Evolutionary conservation across 64 coral and sea anemone genomes (phyloP), one percentile per base, ranked within the genome.

Genomic region (Actinia tenebrosa): DNA sequence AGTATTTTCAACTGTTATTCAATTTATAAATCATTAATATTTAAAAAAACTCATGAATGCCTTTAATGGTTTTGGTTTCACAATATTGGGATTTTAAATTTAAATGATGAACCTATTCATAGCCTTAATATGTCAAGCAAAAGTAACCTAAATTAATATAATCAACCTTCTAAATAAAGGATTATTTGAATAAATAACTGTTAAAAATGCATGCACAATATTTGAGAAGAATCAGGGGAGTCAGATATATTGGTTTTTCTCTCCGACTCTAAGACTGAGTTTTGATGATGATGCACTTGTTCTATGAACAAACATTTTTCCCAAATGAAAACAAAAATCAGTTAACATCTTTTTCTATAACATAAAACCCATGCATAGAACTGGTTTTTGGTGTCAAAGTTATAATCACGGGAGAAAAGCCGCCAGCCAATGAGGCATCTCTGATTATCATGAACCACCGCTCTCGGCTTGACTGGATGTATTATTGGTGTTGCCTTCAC

Each of bases 361-460:
- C 25, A 30, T 42, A 27, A 66, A 75, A 75, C 13, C 64, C 64
- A 75, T 71, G 19, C 37, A 81, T 84, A 98, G 96, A 98, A 84
- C 78, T 95, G 83, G 59, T 98, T 56, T 94, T 84, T 87, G 93
- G 93, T 30, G 87, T 92, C 2, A 98, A 84, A 66, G 83, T 98
- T 47, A 58, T 92, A 22, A 84, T 98, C 46, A 91, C 96, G 15
- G 90, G 87, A 2, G 90, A 92, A 64, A 92, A 90, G 46, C 90
- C 86, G 11, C 90, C 93, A 22, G 86, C 82, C 75, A 84, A 88
- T 88, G 96, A 95, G 58, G 91, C 84, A n/a, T 61, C 90, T n/a
- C 22, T 99, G 5, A 93, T 99, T 15, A 87, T 99, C 58, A 95
- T 99, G 97, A 99, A 99, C 60, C 97, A 99, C 84, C 88, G 97